Conservation (phyloP, 2,113 vertebrate genomes). For the Odocoileus virginianus region DNA sequence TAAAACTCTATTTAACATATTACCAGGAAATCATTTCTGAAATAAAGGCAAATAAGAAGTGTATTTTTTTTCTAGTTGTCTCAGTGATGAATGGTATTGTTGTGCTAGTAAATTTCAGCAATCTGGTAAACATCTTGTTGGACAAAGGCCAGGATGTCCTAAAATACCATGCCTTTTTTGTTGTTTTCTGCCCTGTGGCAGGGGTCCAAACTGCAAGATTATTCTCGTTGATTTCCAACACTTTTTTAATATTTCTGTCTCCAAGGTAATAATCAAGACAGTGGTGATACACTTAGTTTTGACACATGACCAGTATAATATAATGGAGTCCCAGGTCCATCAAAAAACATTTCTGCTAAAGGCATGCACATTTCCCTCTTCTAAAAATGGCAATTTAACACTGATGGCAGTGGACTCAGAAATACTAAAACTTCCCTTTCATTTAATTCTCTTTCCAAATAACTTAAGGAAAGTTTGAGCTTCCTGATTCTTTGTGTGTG, state of each 20-base stretch:
- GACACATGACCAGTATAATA: neutral
- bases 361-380: neutral
- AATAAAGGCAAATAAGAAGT: neutral
- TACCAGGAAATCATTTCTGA: neutral
- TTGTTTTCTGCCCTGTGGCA: neutral
- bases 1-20: neutral
- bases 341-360: neutral
- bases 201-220: neutral
- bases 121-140: slow-evolving; percentile 18
- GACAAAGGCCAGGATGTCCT: neutral
- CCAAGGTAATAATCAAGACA: neutral
- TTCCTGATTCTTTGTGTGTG: neutral
- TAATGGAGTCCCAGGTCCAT: neutral
- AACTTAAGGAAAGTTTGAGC: neutral
- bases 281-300: neutral
- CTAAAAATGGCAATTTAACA: neutral
- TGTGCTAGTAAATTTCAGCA: slow-evolving; percentile 11
- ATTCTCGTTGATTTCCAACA: neutral
- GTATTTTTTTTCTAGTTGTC: neutral
- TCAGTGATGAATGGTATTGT: neutral
- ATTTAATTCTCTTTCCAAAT: neutral
- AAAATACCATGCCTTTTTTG: neutral
- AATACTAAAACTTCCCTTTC: neutral
- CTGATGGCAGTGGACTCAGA: neutral
- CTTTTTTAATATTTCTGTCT: neutral